Percentiles rank a stretch among this genome's conserved stretches.
Conservation (phyloP, 2,797 vertebrate species). For the Pantherophis alleghaniensis region DNA sequence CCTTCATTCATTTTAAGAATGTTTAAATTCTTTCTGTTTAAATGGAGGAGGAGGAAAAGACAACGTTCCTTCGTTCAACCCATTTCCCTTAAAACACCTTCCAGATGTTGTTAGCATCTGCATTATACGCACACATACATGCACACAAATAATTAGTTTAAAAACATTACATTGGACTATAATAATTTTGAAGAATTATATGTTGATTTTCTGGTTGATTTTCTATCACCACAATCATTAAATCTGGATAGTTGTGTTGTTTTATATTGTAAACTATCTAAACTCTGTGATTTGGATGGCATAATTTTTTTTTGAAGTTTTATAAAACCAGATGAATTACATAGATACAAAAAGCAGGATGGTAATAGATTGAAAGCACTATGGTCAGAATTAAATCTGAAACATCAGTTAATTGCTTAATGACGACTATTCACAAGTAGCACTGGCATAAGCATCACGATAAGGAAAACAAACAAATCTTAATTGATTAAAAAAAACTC, state of each 20-base stretch:
- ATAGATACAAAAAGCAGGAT: not conserved
- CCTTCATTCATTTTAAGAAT: not conserved
- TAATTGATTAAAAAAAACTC: not conserved
- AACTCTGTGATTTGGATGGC: not conserved
- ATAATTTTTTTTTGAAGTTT: not conserved
- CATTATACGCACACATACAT: no score
- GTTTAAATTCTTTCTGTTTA: not conserved
- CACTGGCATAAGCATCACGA: not conserved
- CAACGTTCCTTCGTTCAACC: not conserved
- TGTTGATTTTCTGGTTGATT: not conserved
- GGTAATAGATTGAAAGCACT: not conserved
- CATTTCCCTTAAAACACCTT: not conserved
- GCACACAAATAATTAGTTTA: not conserved
- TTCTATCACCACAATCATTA: not conserved
- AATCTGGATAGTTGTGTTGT: not conserved
- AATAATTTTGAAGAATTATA: not conserved
- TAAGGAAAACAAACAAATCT: not conserved
- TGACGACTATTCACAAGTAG: not conserved
- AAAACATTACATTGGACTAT: not conserved
- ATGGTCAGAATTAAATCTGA: not conserved
- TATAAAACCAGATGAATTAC: not conserved
- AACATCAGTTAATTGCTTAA: not conserved
- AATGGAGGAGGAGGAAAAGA: not conserved
- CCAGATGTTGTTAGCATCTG: not conserved
- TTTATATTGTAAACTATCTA: not conserved